These are phyloP conservation scores for Pogonomyrmex californicus DNA, from an alignment of 1,140 invertebrate genomes.

Conservation along the genomic window DNA sequence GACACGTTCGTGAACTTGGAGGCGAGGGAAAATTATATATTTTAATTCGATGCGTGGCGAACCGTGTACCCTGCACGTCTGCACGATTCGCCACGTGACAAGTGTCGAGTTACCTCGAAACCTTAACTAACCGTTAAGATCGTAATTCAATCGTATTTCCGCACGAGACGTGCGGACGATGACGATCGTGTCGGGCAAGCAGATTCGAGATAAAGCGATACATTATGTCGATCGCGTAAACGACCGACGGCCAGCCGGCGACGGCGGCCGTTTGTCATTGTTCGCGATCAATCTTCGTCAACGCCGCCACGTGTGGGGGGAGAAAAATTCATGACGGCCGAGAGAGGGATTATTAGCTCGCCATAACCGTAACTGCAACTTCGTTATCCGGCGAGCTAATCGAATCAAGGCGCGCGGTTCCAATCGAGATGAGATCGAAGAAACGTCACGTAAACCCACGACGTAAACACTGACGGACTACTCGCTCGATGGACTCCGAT, in stretches of 20 bases:
- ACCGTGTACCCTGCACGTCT: neutral
- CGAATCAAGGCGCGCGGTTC: conserved; percentile 46
- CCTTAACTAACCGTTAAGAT: conserved; percentile 55
- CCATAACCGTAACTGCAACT: conserved; percentile 48
- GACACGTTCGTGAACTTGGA: neutral
- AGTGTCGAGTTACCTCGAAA: conserved; percentile 57
- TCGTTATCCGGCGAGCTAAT: conserved; percentile 40
- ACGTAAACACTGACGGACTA: conserved; percentile 52
- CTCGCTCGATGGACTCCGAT: conserved; percentile 26
- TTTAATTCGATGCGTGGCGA: conserved; percentile 17
- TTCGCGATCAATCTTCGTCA: conserved; percentile 62
- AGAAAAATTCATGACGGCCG: conserved; percentile 42
- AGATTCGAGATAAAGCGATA: conserved; percentile 57
- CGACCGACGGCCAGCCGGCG: neutral
- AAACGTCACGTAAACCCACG: conserved; percentile 40
- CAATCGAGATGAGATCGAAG: conserved; percentile 41
- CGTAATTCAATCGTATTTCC: conserved; percentile 57
- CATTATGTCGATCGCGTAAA: conserved; percentile 37
- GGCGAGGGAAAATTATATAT: conserved; percentile 27
- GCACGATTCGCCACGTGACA: conserved; percentile 29
- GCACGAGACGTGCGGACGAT: conserved; percentile 43
- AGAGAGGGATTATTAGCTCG: conserved; percentile 37
- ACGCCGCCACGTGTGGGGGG: neutral
- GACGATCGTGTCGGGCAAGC: conserved; percentile 53
- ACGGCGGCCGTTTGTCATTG: conserved; percentile 33